Evolutionary conservation across 2,888 invertebrate species (phyloP).

Genomic region (Papilio demoleus): DNA sequence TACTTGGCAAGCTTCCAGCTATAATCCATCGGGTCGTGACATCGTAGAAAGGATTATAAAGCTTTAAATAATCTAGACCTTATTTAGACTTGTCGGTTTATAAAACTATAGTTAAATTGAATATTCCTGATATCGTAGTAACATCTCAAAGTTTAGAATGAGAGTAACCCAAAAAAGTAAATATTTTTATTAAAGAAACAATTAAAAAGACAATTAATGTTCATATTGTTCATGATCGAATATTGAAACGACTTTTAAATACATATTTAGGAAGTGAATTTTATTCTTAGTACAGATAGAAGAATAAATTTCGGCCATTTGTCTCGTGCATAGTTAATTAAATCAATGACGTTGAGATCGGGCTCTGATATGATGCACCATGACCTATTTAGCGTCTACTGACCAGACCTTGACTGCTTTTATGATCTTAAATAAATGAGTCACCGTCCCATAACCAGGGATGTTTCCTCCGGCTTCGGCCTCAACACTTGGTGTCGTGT

Average conservation of each 20-base stretch:
- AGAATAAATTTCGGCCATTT: neutral
- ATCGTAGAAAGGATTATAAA: neutral
- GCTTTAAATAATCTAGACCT: conserved; percentile 14
- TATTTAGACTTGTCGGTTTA: neutral
- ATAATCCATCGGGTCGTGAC: neutral
- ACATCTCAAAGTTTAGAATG: neutral
- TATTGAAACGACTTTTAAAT: too few species aligned
- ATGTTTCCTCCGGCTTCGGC: conserved; percentile 3
- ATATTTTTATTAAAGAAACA: too few species aligned
- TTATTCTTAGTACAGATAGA: too few species aligned
- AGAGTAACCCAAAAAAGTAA: neutral
- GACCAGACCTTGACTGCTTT: conserved; percentile 33
- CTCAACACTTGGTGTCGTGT: conserved; percentile 20
- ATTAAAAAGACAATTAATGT: too few species aligned
- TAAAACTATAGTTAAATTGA: neutral
- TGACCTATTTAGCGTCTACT: conserved; percentile 25
- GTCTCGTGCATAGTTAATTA: conserved; percentile 1
- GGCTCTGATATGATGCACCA: neutral
- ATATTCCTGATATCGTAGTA: neutral
- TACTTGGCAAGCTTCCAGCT: conserved; percentile 6
- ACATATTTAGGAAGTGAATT: too few species aligned
- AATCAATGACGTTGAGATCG: neutral
- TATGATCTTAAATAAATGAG: conserved; percentile 15
- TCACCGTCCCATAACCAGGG: conserved; percentile 22
- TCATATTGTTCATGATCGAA: too few species aligned